Conservation (phyloP, 1,140 invertebrate species). For the Wiebesia pumilae region DNA sequence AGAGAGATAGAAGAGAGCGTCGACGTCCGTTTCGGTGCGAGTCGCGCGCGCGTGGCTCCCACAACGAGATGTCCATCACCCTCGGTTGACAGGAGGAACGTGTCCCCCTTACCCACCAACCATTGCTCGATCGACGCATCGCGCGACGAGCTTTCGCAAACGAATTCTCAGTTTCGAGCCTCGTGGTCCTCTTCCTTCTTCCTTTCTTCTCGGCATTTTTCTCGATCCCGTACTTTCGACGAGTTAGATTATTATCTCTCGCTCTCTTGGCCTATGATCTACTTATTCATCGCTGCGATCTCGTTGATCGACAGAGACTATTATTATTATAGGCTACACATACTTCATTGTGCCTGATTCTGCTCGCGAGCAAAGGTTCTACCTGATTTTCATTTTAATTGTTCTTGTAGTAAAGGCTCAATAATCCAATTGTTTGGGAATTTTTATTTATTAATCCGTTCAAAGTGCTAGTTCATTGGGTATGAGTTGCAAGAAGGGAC, state of each 20-base stretch:
- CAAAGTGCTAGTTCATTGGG: too few relatives aligned
- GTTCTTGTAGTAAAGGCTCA: too few relatives aligned
- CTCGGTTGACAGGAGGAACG: conserved; percentile 73
- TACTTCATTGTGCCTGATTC: not conserved
- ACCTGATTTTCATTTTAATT: not conserved
- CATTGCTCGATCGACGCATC: conserved; percentile 5
- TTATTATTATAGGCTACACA: not conserved
- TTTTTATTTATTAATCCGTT: too few relatives aligned
- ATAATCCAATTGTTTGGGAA: too few relatives aligned
- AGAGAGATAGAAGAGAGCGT: conserved; percentile 5
- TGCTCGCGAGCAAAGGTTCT: too few relatives aligned
- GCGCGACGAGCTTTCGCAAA: conserved; percentile 57
- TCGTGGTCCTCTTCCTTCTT: too few relatives aligned
- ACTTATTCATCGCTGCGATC: not conserved
- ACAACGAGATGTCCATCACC: conserved; percentile 74
- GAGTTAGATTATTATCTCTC: not conserved
- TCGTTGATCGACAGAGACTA: not conserved
- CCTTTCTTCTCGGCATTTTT: not conserved
- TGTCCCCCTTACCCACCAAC: conserved; percentile 58
- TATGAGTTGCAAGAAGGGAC: not conserved
- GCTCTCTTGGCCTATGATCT: not conserved
- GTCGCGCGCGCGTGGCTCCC: conserved; percentile 60
- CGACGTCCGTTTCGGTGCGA: conserved; percentile 13
- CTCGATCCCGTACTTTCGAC: not conserved
- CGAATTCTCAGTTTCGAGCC: not conserved